Conservation (phyloP, 2,797 vertebrate genomes). For the Threskiornis aethiopicus region DNA sequence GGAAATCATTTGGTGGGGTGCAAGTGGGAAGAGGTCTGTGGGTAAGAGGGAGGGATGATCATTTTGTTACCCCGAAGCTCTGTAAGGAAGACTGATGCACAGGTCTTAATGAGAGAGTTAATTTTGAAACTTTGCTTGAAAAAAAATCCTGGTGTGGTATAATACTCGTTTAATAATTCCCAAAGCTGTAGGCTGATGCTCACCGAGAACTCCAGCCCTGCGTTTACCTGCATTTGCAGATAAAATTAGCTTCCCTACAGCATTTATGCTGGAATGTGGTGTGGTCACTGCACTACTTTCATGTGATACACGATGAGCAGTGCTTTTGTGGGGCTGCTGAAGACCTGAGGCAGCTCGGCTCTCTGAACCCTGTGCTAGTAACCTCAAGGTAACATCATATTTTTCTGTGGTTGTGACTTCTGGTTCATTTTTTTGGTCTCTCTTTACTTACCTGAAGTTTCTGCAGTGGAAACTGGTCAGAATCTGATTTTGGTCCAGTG, state of each 20-base stretch:
- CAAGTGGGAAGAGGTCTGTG: background rate
- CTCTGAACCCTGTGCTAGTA: background rate
- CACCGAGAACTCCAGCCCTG: background rate
- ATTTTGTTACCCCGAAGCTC: background rate
- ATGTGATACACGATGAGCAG: background rate
- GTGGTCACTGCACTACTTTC: background rate
- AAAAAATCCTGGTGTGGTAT: background rate
- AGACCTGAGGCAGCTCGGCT: background rate
- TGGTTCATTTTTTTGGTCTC: background rate
- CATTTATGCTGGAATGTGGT: background rate
- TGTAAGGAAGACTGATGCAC: background rate
- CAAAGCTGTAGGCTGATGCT: background rate
- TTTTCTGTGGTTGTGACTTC: background rate
- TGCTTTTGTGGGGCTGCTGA: background rate
- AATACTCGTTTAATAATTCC: background rate
- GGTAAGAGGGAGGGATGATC: background rate
- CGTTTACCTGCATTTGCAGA: background rate
- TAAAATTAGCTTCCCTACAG: background rate
- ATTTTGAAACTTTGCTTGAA: background rate
- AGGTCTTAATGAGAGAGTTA: background rate
- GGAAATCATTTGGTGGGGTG: background rate
- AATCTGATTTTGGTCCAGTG: background rate
- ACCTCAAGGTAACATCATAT: background rate
- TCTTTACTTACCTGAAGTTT: background rate
- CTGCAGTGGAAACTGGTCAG: background rate